A percentile compares a stretch with the other conserved stretches of the same genome.
These are phyloP conservation scores for Ornithoptera priamus DNA, from an alignment of 2,888 invertebrate species.

Conservation along the genomic window DNA sequence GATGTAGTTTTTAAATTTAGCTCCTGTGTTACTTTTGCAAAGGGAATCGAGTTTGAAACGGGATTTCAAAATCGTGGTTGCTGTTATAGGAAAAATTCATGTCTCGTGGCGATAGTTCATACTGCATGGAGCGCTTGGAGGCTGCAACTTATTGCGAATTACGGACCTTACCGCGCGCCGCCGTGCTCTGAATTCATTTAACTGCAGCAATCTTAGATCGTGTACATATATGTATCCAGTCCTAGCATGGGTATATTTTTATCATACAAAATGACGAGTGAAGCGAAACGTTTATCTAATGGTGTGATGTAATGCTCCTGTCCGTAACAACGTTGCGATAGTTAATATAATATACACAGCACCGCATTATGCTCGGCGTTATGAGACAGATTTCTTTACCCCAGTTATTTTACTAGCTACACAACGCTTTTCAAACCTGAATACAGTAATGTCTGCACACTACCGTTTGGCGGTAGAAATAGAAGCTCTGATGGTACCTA, in stretches of 20 bases:
- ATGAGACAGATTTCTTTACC: too few species aligned
- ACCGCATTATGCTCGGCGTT: too few species aligned
- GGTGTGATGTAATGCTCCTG: too few species aligned
- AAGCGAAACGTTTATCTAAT: too few species aligned
- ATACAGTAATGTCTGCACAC: too few species aligned
- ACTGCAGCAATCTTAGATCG: conserved; percentile 20
- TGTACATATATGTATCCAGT: background rate
- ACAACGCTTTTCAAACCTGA: too few species aligned
- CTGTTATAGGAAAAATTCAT: conserved; percentile 17
- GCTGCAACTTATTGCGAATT: conserved; percentile 28
- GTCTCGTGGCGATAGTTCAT: conserved; percentile 27
- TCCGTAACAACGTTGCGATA: too few species aligned
- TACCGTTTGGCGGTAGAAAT: too few species aligned
- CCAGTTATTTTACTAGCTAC: too few species aligned
- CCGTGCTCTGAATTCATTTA: conserved; percentile 26
- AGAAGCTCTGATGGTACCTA: too few species aligned
- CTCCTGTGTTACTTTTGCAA: background rate
- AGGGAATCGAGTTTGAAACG: conserved; percentile 4
- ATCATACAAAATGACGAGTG: too few species aligned
- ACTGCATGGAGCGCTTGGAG: conserved; percentile 16
- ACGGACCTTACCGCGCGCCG: conserved; percentile 21
- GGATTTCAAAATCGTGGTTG: conserved; percentile 11
- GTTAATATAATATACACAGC: too few species aligned
- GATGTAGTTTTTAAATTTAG: background rate
- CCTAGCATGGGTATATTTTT: background rate